These are phyloP conservation scores for Neoseiulus cucumeris DNA, from an alignment of 1,140 invertebrate species.

Conservation along the genomic window DNA sequence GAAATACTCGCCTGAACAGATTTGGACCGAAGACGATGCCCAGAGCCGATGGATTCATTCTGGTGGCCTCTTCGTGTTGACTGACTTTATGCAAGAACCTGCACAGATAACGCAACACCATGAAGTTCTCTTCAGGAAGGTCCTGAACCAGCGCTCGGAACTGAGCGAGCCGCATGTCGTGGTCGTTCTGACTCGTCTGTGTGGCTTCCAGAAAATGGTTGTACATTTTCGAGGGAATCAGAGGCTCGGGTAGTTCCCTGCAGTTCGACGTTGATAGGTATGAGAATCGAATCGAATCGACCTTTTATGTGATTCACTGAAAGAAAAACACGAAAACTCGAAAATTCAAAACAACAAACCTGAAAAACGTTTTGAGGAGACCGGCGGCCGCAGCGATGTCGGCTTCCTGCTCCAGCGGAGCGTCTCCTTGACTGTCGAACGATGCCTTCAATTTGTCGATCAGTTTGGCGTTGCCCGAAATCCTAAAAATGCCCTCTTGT, in stretches of 20 bases:
- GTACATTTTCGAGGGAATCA: conserved; percentile 25
- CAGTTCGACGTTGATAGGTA: background rate
- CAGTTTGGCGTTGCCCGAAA: conserved; percentile 25
- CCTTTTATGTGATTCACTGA: too few relatives aligned
- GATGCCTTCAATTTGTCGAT: conserved; percentile 25
- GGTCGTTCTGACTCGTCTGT: conserved; percentile 11
- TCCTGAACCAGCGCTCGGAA: conserved; percentile 17
- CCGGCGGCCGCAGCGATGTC: conserved; percentile 27
- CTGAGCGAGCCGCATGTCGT: conserved; percentile 10
- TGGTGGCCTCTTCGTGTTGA: conserved; percentile 24
- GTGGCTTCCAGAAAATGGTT: conserved; percentile 19
- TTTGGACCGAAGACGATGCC: conserved; percentile 30
- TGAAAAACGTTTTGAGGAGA: conserved; percentile 26
- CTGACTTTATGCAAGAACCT: conserved; percentile 26
- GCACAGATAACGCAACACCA: conserved; percentile 25
- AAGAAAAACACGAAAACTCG: background rate
- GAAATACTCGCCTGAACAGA: conserved; percentile 25
- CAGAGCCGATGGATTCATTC: conserved; percentile 27
- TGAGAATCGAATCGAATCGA: too few relatives aligned
- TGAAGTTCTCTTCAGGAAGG: conserved; percentile 24
- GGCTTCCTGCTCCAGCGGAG: conserved; percentile 24
- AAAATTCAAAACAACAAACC: background rate
- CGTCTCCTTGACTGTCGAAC: conserved; percentile 26
- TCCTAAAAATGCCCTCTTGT: conserved; percentile 27
- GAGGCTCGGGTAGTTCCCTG: conserved; percentile 25